phyloP scores from a whole-genome alignment of 1,140 invertebrate species.

The Leguminivora glycinivorella region DNA sequence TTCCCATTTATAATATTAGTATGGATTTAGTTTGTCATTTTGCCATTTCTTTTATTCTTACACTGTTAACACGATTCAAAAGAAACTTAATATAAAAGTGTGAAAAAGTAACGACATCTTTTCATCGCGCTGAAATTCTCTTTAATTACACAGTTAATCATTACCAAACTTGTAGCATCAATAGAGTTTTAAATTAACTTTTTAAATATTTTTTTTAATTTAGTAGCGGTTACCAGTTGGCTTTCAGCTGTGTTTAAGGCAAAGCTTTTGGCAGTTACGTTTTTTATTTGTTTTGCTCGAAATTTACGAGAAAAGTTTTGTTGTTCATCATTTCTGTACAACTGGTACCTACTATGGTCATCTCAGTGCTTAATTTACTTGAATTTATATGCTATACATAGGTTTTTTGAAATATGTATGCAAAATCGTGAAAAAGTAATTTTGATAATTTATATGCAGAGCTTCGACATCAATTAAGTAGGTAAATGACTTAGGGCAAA shows the following conservation, averaged over 20 bases:
- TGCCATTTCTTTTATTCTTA: too few species aligned
- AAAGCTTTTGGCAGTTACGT: not conserved
- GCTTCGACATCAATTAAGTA: too few species aligned
- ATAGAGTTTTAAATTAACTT: conserved; percentile 9
- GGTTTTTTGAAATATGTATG: too few species aligned
- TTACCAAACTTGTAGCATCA: conserved; percentile 7
- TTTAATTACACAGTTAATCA: conserved; percentile 9
- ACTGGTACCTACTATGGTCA: not conserved
- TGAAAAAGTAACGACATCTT: not conserved
- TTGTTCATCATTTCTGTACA: conserved; percentile 18
- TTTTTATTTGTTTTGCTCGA: conserved; percentile 2
- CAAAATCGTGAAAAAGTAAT: too few species aligned
- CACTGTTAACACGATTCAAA: too few species aligned
- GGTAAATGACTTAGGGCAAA: too few species aligned
- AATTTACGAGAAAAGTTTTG: conserved; percentile 23
- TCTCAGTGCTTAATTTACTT: not conserved
- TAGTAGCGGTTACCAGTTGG: not conserved
- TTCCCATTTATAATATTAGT: too few species aligned
- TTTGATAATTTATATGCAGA: too few species aligned
- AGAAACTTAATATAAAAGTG: not conserved
- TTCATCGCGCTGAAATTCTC: not conserved
- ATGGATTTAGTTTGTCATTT: too few species aligned
- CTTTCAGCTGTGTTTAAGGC: conserved; percentile 4
- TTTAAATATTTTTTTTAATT: conserved; percentile 24
- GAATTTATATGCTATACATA: too few species aligned